Percentiles rank a stretch among this genome's conserved stretches.
Evolutionary conservation across 2,113 vertebrate genomes (phyloP).

Genomic region (Anseranas semipalmata): DNA sequence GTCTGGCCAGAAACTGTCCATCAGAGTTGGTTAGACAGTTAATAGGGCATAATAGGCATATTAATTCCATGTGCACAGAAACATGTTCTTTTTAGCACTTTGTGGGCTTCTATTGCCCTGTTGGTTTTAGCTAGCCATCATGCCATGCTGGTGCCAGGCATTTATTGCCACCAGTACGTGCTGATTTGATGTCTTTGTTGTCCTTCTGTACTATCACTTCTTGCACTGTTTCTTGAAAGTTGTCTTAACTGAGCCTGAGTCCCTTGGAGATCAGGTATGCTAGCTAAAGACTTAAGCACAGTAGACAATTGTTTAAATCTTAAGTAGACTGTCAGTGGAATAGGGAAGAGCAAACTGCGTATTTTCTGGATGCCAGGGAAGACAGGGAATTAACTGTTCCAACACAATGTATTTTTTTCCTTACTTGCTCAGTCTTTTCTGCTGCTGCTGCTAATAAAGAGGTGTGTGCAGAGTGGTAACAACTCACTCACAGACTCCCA

Average conservation of each 20-base stretch:
- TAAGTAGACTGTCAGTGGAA: background rate
- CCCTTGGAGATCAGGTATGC: background rate
- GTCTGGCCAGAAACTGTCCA: background rate
- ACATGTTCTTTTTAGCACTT: background rate
- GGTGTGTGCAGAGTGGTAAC: too few relatives aligned
- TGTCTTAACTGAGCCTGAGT: background rate
- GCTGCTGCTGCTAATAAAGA: background rate
- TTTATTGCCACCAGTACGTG: background rate
- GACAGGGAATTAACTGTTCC: background rate
- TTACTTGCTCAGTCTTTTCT: background rate
- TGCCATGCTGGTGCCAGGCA: background rate
- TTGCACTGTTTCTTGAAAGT: background rate
- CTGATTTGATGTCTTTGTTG: background rate
- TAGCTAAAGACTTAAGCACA: background rate
- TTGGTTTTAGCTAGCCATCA: background rate
- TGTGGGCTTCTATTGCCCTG: background rate
- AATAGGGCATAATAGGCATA: background rate
- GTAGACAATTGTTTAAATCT: background rate
- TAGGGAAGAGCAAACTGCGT: background rate
- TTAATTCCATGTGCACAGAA: background rate
- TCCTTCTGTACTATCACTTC: background rate
- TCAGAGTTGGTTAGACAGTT: fast-evolving
- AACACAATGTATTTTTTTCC: background rate
- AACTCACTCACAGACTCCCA: background rate
- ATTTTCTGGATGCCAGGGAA: background rate